A percentile compares a stretch with the other conserved stretches of the same genome.
These are phyloP conservation scores for Lampropteryx suffumata DNA, from an alignment of 2,888 invertebrate species.

Conservation along the genomic window DNA sequence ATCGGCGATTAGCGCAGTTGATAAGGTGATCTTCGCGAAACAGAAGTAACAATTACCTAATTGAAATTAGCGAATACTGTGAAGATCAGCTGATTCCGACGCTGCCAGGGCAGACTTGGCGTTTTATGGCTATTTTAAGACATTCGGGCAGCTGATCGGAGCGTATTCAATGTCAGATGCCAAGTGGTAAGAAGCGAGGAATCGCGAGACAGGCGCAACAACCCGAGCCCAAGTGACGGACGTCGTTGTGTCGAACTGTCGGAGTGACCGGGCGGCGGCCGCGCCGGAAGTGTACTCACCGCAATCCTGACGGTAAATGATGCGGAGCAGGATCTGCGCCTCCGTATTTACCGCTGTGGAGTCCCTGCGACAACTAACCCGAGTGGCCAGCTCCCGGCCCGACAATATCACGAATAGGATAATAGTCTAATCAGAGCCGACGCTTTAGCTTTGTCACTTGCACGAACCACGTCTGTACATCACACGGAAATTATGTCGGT, in stretches of 20 bases:
- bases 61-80: slow-evolving; percentile 61
- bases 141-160: slow-evolving; percentile 74
- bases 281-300: slow-evolving; percentile 64
- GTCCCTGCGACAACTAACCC: slow-evolving; percentile 77
- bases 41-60: slow-evolving; percentile 57
- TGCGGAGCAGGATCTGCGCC: slow-evolving; percentile 76
- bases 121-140: slow-evolving; percentile 81
- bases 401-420: slow-evolving; percentile 78
- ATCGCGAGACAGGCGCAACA: slow-evolving; percentile 9
- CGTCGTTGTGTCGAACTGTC: no score
- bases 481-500: slow-evolving; percentile 59
- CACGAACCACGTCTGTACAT: slow-evolving; percentile 70
- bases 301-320: slow-evolving; percentile 80
- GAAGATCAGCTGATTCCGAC: slow-evolving; percentile 77
- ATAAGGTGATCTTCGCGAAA: slow-evolving; percentile 52
- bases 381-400: slow-evolving; percentile 74
- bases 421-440: slow-evolving; percentile 72
- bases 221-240: slow-evolving; percentile 6
- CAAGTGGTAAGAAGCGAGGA: slow-evolving; percentile 38
- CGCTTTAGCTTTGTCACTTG: slow-evolving; percentile 79
- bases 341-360: slow-evolving; percentile 82
- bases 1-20: slow-evolving; percentile 52
- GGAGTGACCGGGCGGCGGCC: neutral
- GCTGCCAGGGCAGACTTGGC: slow-evolving; percentile 77
- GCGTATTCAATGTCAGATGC: slow-evolving; percentile 76